These are phyloP conservation scores for Periophthalmus magnuspinnatus DNA, from an alignment of 2,797 vertebrate species.

Conservation along the genomic window DNA sequence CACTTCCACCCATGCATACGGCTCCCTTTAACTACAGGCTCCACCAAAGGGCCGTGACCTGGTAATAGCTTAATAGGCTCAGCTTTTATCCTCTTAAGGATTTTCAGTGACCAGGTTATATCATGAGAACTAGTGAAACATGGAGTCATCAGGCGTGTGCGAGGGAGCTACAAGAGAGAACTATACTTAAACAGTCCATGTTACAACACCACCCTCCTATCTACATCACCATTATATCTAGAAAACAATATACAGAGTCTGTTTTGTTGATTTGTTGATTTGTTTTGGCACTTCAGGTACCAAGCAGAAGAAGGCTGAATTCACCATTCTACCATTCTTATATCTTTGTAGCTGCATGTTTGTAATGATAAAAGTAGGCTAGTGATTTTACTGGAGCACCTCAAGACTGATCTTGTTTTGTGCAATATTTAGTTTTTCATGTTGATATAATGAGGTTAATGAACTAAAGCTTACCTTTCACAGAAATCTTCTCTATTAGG, in stretches of 20 bases:
- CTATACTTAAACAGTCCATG: slow-evolving; percentile 3
- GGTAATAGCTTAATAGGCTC: not conserved
- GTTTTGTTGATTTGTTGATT: too few species aligned
- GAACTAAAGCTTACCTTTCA: not conserved
- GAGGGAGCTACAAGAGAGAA: slow-evolving; percentile 42
- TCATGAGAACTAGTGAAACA: not conserved
- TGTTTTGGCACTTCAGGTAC: too few species aligned
- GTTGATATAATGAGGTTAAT: slow-evolving; percentile 1
- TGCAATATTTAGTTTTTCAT: not conserved
- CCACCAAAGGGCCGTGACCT: not conserved
- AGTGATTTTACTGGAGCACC: not conserved
- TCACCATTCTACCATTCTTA: too few species aligned
- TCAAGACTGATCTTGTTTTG: not conserved
- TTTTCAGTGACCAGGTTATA: not conserved
- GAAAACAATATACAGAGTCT: too few species aligned
- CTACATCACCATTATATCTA: too few species aligned
- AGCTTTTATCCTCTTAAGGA: not conserved
- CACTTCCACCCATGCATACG: not conserved
- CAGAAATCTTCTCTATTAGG: not conserved
- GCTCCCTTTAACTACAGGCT: not conserved
- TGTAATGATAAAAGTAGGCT: not conserved
- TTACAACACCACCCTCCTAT: not conserved
- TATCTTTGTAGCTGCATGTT: not conserved
- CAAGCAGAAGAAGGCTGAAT: too few species aligned
- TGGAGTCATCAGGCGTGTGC: slow-evolving; percentile 17